Base-by-base conservation (phyloP, 2,888 invertebrate species). In the Masnerella sp. region DNA sequence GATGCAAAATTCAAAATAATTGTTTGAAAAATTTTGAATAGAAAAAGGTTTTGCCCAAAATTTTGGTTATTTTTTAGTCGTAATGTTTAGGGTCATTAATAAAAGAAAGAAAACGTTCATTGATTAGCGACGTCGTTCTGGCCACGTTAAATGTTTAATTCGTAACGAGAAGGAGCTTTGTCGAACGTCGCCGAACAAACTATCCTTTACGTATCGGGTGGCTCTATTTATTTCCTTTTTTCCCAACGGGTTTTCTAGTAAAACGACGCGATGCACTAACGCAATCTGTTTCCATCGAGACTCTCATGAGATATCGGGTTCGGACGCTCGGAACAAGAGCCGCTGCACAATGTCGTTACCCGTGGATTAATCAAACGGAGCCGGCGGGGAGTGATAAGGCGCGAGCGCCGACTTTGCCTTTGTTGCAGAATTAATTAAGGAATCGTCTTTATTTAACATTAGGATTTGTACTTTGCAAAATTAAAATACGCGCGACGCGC, bases 241-340 rank as follows among this genome's bases (percentile, higher is more conserved):
- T 42, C 58, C 69, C 38, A 59, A 51, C 11, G 64, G 58, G 7
- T 58, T 45, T 34, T 18, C 58, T 51, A 28, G 62, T 42, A 68
- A 62, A 62, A 32, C 73, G 73, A 59, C 68, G 64, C 62, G 14
- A 54, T 69, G 49, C 45, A 69, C 74, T 74, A 69, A 74, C 69
- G 74, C 68, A 69, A 74, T 69, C 69, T 64, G 73, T 74, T 74
- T 74, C 73, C 59, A 69, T 64, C 68, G 64, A 42, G 58, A 54
- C 69, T 69, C 74, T 69, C 74, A 69, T 58, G 74, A 74, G 74
- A 74, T 74, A 69, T 74, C 69, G 68, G 32, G 58, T 74, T 64
- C 59, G 74, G 64, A 74, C 68, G 64, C 64, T 65, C 45, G 69
- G 69, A 69, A 74, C 74, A 74, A 69, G 69, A 58, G 59, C 47